Percentiles rank a stretch among this genome's conserved stretches.
phyloP scores from a whole-genome alignment of 2,113 vertebrate species.

The Laterallus jamaicensis region DNA sequence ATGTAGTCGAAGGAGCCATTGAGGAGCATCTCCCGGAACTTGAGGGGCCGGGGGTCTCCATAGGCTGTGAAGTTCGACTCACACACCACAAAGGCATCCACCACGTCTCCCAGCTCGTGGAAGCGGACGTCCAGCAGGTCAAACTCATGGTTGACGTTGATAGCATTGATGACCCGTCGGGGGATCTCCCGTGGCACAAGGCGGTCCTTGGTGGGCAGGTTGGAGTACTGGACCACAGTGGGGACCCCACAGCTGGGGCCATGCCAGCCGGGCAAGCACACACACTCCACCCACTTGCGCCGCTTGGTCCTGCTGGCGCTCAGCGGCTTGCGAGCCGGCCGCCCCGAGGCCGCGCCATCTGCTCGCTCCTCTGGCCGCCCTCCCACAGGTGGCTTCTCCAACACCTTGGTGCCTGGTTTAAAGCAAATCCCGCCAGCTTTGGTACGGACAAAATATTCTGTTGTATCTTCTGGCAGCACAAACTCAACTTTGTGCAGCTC shows the following conservation, averaged over 20 bases:
- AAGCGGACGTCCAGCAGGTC: slow-evolving; percentile 94
- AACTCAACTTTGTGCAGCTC: slow-evolving; percentile 82
- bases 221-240: slow-evolving; percentile 97
- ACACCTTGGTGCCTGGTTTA: slow-evolving; percentile 88
- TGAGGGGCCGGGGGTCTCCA: slow-evolving; percentile 88
- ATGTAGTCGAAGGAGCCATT: slow-evolving; percentile 94
- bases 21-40: slow-evolving; percentile 88
- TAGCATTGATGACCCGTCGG: slow-evolving; percentile 92
- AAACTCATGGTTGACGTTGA: slow-evolving; percentile 98
- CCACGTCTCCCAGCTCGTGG: slow-evolving; percentile 88
- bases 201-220: slow-evolving; percentile 95
- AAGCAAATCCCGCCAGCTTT: slow-evolving; percentile 94
- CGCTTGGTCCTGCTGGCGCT: slow-evolving; percentile 44
- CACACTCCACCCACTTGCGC: slow-evolving; percentile 91
- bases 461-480: slow-evolving; percentile 82
- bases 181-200: slow-evolving; percentile 86
- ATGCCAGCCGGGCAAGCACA: slow-evolving; percentile 95
- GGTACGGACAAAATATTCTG: slow-evolving; percentile 89
- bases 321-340: slow-evolving; percentile 37
- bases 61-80: slow-evolving; percentile 99
- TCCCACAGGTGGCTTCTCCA: slow-evolving; percentile 76
- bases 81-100: slow-evolving; percentile 93
- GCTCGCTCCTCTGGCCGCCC: slow-evolving; percentile 55
- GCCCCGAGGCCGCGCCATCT: not conserved
- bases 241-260: slow-evolving; percentile 96